Evolutionary conservation across 2,888 invertebrate species (phyloP).

Genomic region (Drosophila kanekoi): DNA sequence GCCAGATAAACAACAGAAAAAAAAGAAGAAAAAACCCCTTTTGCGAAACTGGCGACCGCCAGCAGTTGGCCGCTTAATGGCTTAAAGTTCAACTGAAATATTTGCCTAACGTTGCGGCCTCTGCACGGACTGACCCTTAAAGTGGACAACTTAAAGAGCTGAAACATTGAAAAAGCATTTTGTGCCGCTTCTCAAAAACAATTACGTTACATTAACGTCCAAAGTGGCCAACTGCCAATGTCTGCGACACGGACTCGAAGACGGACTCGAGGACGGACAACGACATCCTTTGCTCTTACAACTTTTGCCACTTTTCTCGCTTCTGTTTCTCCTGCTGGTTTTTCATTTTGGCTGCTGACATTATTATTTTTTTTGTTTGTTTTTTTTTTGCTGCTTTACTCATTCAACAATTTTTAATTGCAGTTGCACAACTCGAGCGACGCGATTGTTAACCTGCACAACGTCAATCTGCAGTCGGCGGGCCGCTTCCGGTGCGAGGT

Average conservation of each 20-base stretch:
- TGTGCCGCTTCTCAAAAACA: constrained; percentile 64
- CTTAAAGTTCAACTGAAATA: constrained; percentile 75
- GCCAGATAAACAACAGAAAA: constrained; percentile 57
- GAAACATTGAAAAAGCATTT: constrained; percentile 53
- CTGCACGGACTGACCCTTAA: constrained; percentile 47
- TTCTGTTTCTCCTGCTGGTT: constrained; percentile 13
- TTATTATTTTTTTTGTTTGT: constrained; percentile 22
- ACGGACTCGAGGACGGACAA: constrained; percentile 19
- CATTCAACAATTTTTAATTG: constrained; percentile 74
- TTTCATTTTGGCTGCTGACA: constrained; percentile 19
- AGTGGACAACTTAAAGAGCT: constrained; percentile 29
- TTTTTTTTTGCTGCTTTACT: constrained; percentile 18
- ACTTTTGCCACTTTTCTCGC: constrained; percentile 57
- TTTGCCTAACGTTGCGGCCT: constrained; percentile 64
- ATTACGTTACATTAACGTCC: constrained; percentile 74
- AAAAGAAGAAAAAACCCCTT: constrained; percentile 6
- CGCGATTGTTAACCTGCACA: constrained; percentile 88
- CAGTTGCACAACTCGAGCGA: constrained; percentile 90
- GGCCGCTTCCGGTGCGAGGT: constrained; percentile 90
- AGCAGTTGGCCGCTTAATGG: constrained; percentile 62
- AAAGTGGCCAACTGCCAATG: constrained; percentile 49
- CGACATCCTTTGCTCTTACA: constrained; percentile 43
- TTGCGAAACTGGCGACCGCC: constrained; percentile 21
- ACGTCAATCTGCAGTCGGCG: constrained; percentile 88
- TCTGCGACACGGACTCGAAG: background rate